These are phyloP conservation scores for Lasioglossum villosulum DNA, from an alignment of 2,888 invertebrate species.

Conservation along the genomic window DNA sequence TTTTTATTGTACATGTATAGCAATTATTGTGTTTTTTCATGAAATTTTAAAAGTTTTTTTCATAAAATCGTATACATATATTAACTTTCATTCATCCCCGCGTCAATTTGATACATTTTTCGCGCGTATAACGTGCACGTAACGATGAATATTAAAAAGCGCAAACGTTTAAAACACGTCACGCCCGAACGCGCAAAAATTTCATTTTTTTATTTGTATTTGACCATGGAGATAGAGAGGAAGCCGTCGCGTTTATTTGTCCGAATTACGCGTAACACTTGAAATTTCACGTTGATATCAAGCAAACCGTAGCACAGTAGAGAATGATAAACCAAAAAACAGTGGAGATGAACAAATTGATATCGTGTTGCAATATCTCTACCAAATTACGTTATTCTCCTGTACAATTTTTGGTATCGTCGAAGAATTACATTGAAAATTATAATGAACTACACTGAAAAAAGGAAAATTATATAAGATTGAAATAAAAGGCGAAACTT, in stretches of 20 bases:
- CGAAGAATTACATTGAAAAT: no score
- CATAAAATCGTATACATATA: not conserved
- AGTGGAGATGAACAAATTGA: not conserved
- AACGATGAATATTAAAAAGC: not conserved
- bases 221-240: not conserved
- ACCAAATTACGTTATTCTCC: not conserved
- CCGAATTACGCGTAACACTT: not conserved
- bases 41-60: no score
- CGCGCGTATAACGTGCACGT: not conserved
- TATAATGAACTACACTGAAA: no score
- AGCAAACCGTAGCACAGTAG: not conserved
- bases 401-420: not conserved
- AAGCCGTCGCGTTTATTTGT: not conserved
- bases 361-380: not conserved
- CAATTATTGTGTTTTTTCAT: no score
- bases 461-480: no score
- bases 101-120: not conserved
- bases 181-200: not conserved
- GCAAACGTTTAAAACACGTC: not conserved
- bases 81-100: not conserved
- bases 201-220: conserved; percentile 1
- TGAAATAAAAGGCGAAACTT: no score
- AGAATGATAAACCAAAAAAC: not conserved
- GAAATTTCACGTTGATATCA: not conserved
- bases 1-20: no score